phyloP scores from a whole-genome alignment of 1,140 invertebrate genomes.

The Scaptomyza montana region DNA sequence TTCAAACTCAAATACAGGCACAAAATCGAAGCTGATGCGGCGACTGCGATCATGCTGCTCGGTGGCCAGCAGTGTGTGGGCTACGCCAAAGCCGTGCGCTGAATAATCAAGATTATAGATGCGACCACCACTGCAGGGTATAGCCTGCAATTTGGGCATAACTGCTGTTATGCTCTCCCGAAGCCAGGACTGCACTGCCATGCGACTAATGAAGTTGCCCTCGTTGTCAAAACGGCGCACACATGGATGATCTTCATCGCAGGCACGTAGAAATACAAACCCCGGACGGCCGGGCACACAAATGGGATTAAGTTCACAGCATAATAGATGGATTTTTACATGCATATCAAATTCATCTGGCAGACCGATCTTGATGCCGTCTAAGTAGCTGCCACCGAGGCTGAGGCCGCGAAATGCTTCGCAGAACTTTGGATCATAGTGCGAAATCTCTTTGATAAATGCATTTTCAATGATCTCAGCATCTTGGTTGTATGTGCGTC shows the following conservation, averaged over 20 bases:
- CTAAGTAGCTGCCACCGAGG: constrained; percentile 48
- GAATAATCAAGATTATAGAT: constrained; percentile 37
- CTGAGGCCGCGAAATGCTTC: constrained; percentile 37
- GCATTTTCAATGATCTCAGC: constrained; percentile 45
- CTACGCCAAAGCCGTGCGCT: constrained; percentile 39
- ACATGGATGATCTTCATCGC: not conserved
- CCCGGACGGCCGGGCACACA: not conserved
- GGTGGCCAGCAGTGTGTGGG: constrained; percentile 49
- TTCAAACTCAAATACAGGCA: constrained; percentile 53
- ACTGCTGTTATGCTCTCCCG: constrained; percentile 36
- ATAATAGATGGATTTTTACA: constrained; percentile 19
- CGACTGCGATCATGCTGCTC: constrained; percentile 2
- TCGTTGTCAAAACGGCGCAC: not conserved
- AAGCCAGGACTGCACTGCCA: constrained; percentile 44
- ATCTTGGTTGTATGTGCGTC: constrained; percentile 26
- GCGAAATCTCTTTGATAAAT: constrained; percentile 30
- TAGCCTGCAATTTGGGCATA: constrained; percentile 27
- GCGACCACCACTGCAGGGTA: constrained; percentile 4
- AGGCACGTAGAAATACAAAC: constrained; percentile 25
- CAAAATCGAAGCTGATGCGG: constrained; percentile 58
- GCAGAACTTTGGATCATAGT: constrained; percentile 32
- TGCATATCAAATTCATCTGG: constrained; percentile 62
- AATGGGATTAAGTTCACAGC: constrained; percentile 17
- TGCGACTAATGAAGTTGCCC: constrained; percentile 36
- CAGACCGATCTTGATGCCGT: constrained; percentile 30